Evolutionary conservation across 2,888 invertebrate genomes (phyloP).

Genomic region (Drosophila mayaguana): DNA sequence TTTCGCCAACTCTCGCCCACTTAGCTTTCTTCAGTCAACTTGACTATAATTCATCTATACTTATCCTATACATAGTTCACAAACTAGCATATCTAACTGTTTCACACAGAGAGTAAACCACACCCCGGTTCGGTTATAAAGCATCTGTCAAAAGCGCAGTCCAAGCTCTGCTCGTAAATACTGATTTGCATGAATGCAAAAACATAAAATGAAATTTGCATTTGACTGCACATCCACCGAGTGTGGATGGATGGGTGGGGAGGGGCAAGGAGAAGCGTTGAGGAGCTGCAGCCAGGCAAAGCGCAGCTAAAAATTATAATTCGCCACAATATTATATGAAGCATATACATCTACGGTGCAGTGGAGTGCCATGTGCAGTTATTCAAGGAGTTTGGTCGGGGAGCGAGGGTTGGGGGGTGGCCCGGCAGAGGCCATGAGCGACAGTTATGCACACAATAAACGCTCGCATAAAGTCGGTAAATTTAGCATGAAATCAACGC

Average conservation of each 20-base stretch:
- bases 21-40: not conserved
- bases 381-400: not conserved
- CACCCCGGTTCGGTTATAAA: constrained; percentile 28
- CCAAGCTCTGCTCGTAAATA: constrained; percentile 62
- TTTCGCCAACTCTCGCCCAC: no score
- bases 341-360: constrained; percentile 5
- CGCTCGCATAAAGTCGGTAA: constrained; percentile 67
- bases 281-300: not conserved
- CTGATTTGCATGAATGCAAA: constrained; percentile 71
- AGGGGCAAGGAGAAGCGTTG: not conserved
- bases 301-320: constrained; percentile 61
- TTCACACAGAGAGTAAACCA: constrained; percentile 21
- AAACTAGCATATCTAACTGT: constrained; percentile 4
- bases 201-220: constrained; percentile 75
- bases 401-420: not conserved
- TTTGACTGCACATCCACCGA: constrained; percentile 64
- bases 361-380: constrained; percentile 12
- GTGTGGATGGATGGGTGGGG: no score
- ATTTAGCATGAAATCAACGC: constrained; percentile 70
- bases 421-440: constrained; percentile 35
- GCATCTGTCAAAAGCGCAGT: constrained; percentile 47
- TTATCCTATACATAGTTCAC: not conserved
- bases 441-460: constrained; percentile 78
- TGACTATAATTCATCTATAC: not conserved
- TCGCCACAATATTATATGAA: constrained; percentile 60